These are phyloP conservation scores for Dipodomys stephensi DNA, from an alignment of 2,113 vertebrate genomes.

Conservation along the genomic window DNA sequence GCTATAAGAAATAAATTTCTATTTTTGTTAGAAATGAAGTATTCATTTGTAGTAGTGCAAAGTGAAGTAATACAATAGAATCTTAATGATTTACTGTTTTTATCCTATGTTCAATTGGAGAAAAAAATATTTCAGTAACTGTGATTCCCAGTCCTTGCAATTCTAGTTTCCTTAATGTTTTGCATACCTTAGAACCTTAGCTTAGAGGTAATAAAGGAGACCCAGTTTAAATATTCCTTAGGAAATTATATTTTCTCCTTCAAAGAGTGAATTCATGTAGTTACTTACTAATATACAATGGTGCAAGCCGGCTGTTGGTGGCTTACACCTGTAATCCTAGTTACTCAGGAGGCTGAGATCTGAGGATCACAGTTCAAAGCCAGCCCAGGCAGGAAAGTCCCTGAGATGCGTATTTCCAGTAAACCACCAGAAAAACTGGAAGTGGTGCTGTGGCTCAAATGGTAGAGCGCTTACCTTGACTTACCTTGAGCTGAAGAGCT, in stretches of 20 bases:
- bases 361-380: too few relatives aligned
- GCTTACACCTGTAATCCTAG: too few relatives aligned
- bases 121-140: conserved; percentile 15
- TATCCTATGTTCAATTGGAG: conserved; percentile 35
- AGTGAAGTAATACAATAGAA: not conserved
- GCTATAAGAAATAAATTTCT: not conserved
- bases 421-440: too few relatives aligned
- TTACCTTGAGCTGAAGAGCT: too few relatives aligned
- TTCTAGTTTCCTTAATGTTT: conserved; percentile 19
- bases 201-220: conserved; percentile 33
- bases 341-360: too few relatives aligned
- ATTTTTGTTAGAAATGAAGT: not conserved
- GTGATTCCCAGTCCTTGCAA: not conserved
- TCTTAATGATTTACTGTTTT: conserved; percentile 51
- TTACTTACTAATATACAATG: conserved; percentile 25
- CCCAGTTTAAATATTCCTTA: conserved; percentile 50
- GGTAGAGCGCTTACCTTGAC: too few relatives aligned
- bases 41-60: not conserved
- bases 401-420: too few relatives aligned
- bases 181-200: not conserved
- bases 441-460: too few relatives aligned
- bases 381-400: too few relatives aligned
- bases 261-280: conserved; percentile 31
- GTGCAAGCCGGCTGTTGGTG: not conserved
- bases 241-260: conserved; percentile 58